phyloP scores from a whole-genome alignment of 2,888 invertebrate species.

The Caenorhabditis angaria region DNA sequence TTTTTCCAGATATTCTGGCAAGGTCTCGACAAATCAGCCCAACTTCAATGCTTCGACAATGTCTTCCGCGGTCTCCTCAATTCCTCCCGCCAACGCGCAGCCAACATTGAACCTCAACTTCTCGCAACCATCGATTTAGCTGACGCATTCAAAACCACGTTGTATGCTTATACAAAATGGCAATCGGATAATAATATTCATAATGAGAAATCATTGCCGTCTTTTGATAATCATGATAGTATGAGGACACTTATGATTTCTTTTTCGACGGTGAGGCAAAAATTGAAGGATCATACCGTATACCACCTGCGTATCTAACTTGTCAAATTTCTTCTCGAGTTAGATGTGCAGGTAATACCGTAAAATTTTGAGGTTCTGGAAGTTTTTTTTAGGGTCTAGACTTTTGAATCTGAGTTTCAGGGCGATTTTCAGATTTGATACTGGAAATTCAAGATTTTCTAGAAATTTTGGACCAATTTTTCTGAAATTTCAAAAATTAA shows the following conservation, averaged over 20 bases:
- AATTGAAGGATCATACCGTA: too few species aligned
- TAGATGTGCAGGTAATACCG: too few species aligned
- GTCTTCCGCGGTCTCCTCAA: slow-evolving; percentile 46
- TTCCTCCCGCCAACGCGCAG: slow-evolving; percentile 22
- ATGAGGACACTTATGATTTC: slow-evolving; percentile 36
- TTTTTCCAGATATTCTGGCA: slow-evolving; percentile 43
- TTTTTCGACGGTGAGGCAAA: slow-evolving; percentile 46
- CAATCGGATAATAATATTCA: slow-evolving; percentile 43
- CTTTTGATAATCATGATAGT: slow-evolving; percentile 43
- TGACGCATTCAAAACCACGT: slow-evolving; percentile 42
- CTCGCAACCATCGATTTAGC: slow-evolving; percentile 45
- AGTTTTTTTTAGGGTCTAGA: too few species aligned
- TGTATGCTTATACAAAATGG: slow-evolving; percentile 52
- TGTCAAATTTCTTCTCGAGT: too few species aligned
- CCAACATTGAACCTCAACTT: slow-evolving; percentile 34
- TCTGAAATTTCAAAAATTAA: too few species aligned
- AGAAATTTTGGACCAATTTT: too few species aligned
- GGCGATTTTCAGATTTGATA: too few species aligned
- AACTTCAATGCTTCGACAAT: slow-evolving; percentile 45
- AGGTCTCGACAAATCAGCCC: slow-evolving; percentile 37
- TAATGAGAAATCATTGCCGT: slow-evolving; percentile 43
- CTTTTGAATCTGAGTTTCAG: too few species aligned
- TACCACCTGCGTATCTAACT: too few species aligned
- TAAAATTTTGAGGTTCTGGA: too few species aligned
- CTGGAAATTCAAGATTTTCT: too few species aligned